Conservation (phyloP, 2,888 invertebrate species). For the Cosmopolites sordidus region DNA sequence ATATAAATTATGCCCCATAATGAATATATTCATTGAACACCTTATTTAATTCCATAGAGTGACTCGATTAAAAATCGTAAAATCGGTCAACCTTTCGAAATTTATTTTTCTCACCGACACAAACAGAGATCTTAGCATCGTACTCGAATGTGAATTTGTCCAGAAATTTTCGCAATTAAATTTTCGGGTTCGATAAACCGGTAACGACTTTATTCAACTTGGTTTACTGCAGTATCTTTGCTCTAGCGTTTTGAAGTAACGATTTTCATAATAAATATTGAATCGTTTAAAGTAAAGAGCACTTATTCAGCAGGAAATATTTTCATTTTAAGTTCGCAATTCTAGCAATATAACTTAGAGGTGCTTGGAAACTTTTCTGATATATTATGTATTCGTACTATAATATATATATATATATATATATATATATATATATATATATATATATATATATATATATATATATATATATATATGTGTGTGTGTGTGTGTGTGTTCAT, state of each 20-base stretch:
- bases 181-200: conserved; percentile 17
- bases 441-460: neutral
- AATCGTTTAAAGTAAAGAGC: conserved; percentile 7
- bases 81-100: too few relatives aligned
- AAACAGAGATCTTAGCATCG: too few relatives aligned
- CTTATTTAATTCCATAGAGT: too few relatives aligned
- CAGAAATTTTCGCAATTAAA: conserved; percentile 24
- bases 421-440: neutral
- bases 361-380: neutral
- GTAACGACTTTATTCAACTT: conserved; percentile 22
- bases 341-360: neutral
- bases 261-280: conserved; percentile 1
- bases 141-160: conserved; percentile 14
- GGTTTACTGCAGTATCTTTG: conserved; percentile 19
- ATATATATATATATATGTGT: neutral
- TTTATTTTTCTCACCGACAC: too few relatives aligned
- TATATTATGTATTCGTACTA: neutral
- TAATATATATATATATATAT: neutral
- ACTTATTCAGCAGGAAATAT: conserved; percentile 4
- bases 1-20: too few relatives aligned
- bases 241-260: too few relatives aligned
- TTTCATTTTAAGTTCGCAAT: conserved; percentile 7
- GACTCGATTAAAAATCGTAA: too few relatives aligned
- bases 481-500: neutral
- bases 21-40: too few relatives aligned